phyloP scores from a whole-genome alignment of 2,888 invertebrate species.

The Pyrrhosoma nymphula region DNA sequence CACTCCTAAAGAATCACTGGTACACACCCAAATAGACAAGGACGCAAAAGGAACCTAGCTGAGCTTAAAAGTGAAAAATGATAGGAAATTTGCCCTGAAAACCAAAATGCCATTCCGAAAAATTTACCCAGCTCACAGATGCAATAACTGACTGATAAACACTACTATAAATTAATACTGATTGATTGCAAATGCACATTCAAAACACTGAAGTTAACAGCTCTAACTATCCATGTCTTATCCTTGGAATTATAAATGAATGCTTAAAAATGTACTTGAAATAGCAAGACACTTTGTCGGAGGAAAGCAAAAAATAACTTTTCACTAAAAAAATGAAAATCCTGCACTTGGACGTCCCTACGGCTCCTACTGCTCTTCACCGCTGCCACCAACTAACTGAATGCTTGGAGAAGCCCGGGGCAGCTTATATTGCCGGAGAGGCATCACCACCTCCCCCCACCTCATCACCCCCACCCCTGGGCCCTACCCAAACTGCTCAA shows the following conservation, averaged over 20 bases:
- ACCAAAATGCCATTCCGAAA: not conserved
- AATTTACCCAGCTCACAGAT: not conserved
- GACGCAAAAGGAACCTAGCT: not conserved
- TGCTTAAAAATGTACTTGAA: not conserved
- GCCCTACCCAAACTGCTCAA: slow-evolving; percentile 39
- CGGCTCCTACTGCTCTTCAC: not conserved
- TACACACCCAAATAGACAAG: not conserved
- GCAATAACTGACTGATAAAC: not conserved
- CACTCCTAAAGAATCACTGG: not conserved
- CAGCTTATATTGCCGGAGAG: slow-evolving; percentile 38
- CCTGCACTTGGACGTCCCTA: not conserved
- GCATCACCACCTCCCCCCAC: not conserved
- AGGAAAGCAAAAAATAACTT: not conserved
- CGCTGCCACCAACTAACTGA: not conserved
- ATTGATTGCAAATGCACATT: too few species aligned
- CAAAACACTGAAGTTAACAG: not conserved
- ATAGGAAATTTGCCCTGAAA: not conserved
- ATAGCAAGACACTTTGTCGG: not conserved
- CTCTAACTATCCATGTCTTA: not conserved
- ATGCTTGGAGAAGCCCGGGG: not conserved
- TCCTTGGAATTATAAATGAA: not conserved
- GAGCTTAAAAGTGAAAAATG: not conserved
- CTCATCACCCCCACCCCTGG: not conserved
- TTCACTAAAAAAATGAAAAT: not conserved
- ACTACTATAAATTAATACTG: too few species aligned